These are phyloP conservation scores for Rapana venosa DNA, from an alignment of 2,888 invertebrate genomes.

Conservation along the genomic window DNA sequence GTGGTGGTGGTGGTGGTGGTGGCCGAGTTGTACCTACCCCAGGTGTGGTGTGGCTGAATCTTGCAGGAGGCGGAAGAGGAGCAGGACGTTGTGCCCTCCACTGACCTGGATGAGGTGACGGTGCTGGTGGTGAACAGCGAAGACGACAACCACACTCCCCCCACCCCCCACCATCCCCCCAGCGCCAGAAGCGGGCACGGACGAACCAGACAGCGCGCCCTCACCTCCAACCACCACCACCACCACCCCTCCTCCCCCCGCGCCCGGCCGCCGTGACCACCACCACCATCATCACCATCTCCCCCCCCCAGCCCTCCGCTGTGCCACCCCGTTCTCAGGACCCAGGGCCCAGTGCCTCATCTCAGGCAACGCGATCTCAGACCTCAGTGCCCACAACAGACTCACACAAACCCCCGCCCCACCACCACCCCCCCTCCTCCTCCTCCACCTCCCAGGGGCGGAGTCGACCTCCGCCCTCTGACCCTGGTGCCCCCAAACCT, in stretches of 20 bases:
- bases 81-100: slow-evolving; percentile 66
- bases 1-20: too few species aligned
- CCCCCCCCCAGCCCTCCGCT: not conserved
- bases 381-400: not conserved
- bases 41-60: too few species aligned
- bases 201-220: not conserved
- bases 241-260: not conserved
- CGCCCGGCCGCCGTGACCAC: slow-evolving; percentile 20
- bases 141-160: slow-evolving; percentile 18
- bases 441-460: not conserved
- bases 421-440: not conserved
- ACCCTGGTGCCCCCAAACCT: not conserved
- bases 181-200: not conserved
- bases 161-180: not conserved
- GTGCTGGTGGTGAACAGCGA: slow-evolving; percentile 80
- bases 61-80: slow-evolving; percentile 64
- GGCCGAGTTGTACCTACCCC: too few species aligned
- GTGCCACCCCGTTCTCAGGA: not conserved
- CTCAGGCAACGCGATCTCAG: not conserved
- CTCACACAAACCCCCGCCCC: not conserved
- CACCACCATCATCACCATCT: not conserved
- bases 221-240: not conserved
- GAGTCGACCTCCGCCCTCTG: not conserved
- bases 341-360: not conserved
- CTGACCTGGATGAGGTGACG: slow-evolving; percentile 75